Evolutionary conservation across 1,140 invertebrate genomes (phyloP).

Genomic region (Drosophila teissieri): DNA sequence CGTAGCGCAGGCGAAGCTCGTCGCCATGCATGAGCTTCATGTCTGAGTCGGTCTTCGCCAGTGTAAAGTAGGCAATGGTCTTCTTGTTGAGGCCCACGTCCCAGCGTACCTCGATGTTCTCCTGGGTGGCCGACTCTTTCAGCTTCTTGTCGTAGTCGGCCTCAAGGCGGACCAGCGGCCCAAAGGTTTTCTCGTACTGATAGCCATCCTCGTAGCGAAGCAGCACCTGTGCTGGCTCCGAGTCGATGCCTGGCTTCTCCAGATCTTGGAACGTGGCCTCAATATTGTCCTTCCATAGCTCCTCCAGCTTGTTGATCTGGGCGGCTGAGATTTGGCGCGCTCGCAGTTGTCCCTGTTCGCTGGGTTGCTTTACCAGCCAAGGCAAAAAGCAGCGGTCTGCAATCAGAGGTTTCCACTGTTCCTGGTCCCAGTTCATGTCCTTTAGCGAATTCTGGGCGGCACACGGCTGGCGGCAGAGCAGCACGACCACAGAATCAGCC

Average conservation of each 20-base stretch:
- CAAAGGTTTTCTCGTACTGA: conserved; percentile 99
- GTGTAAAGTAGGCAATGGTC: conserved; percentile 97
- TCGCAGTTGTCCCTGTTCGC: conserved; percentile 97
- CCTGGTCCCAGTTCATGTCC: conserved; percentile 99
- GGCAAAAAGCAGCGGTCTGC: conserved; percentile 97
- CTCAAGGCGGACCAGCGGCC: conserved; percentile 98
- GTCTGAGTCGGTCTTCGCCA: conserved; percentile 99
- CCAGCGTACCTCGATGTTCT: conserved; percentile 99
- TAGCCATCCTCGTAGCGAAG: conserved; percentile 99
- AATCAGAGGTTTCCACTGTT: conserved; percentile 99
- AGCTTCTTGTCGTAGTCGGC: conserved; percentile 99
- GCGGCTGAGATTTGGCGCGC: conserved; percentile 97
- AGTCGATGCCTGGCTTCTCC: conserved; percentile 98
- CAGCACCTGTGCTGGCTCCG: conserved; percentile 97
- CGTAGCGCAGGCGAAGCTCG: conserved; percentile 96
- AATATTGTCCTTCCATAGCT: conserved; percentile 99
- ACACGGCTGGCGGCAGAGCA: conserved; percentile 98
- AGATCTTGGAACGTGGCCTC: conserved; percentile 99
- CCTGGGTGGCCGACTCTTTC: conserved; percentile 99
- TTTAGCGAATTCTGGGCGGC: conserved; percentile 97
- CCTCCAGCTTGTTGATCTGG: conserved; percentile 99
- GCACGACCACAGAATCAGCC: conserved; percentile 99
- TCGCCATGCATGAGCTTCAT: conserved; percentile 99
- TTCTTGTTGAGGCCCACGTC: conserved; percentile 99
- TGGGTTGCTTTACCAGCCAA: conserved; percentile 98